These are phyloP conservation scores for Chaetogeoica ovagalla DNA, from an alignment of 2,888 invertebrate genomes.

Conservation along the genomic window DNA sequence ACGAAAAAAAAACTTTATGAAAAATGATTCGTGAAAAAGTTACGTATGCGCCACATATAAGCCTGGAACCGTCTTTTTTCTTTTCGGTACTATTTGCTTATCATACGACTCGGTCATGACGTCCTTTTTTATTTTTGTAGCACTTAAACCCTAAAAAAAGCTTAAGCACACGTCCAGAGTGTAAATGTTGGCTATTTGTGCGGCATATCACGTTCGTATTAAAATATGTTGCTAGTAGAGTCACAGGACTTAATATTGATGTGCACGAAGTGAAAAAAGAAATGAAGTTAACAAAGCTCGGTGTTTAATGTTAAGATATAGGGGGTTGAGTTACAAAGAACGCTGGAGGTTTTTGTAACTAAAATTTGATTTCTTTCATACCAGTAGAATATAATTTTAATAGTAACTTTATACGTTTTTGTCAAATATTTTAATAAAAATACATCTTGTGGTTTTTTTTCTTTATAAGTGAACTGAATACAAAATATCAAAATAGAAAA, in stretches of 20 bases:
- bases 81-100: constrained; percentile 45
- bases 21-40: constrained; percentile 50
- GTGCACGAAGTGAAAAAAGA: constrained; percentile 36
- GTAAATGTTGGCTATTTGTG: constrained; percentile 53
- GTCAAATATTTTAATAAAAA: constrained; percentile 4
- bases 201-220: constrained; percentile 51
- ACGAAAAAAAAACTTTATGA: constrained; percentile 45
- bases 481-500: neutral
- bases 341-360: constrained; percentile 6
- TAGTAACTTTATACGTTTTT: constrained; percentile 11
- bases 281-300: constrained; percentile 45
- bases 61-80: constrained; percentile 34
- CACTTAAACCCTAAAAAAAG: constrained; percentile 46
- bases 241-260: constrained; percentile 50
- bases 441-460: neutral
- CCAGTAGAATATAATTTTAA: constrained; percentile 22
- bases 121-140: constrained; percentile 46
- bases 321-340: constrained; percentile 31
- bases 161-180: constrained; percentile 45
- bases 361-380: constrained; percentile 31
- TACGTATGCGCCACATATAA: constrained; percentile 33
- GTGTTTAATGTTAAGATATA: constrained; percentile 44
- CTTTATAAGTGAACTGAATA: neutral
- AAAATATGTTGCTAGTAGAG: constrained; percentile 48
- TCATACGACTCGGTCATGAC: constrained; percentile 32